Evolutionary conservation across 2,113 vertebrate species (phyloP).

Genomic region (Eptesicus fuscus): DNA sequence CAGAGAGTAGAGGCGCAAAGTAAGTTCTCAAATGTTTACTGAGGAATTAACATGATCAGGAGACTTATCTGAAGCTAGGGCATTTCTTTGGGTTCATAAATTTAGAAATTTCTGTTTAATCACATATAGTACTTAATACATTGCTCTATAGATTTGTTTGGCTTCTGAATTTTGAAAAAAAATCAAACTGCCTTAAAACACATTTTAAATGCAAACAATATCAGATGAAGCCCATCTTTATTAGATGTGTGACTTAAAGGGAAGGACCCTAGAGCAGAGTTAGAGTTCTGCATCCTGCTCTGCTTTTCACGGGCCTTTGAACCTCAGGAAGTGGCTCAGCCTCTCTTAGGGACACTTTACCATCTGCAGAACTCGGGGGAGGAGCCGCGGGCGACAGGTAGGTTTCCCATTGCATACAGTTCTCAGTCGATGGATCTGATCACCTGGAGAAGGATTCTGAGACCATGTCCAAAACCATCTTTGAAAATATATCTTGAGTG

Average conservation of each 20-base stretch:
- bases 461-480: background rate
- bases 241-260: background rate
- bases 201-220: background rate
- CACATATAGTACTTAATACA: background rate
- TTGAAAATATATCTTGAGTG: background rate
- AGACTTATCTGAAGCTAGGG: background rate
- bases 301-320: background rate
- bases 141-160: background rate
- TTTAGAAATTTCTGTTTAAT: slow-evolving; percentile 22
- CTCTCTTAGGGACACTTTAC: background rate
- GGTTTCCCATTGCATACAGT: background rate
- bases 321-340: background rate
- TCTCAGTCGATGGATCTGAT: background rate
- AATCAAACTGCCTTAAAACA: background rate
- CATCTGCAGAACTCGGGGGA: background rate
- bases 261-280: background rate
- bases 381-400: background rate
- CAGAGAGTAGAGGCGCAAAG: background rate
- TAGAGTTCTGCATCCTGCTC: background rate
- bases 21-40: background rate
- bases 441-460: background rate
- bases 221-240: background rate
- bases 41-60: background rate
- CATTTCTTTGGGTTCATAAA: background rate
- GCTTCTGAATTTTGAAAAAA: background rate